A percentile compares a stretch with the other conserved stretches of the same genome.
phyloP scores from a whole-genome alignment of 2,113 vertebrate species.

The Malaclemys terrapin region DNA sequence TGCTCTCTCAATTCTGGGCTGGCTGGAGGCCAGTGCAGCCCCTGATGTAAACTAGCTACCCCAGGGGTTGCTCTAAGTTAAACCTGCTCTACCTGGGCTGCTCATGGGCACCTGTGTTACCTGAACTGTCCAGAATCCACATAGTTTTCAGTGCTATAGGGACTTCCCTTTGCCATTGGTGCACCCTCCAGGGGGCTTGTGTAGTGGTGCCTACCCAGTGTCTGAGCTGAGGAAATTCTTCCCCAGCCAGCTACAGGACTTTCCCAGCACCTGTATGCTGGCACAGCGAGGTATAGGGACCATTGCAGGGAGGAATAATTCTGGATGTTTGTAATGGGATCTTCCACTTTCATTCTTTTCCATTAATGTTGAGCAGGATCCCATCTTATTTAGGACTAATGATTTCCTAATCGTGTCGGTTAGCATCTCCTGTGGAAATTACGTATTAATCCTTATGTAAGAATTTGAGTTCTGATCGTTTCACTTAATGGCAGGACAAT shows the following conservation, averaged over 20 bases:
- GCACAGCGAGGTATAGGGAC: neutral
- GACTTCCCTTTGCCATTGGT: neutral
- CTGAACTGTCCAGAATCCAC: neutral
- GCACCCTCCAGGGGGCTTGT: accelerated
- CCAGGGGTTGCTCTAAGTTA: neutral
- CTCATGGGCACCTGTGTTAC: neutral
- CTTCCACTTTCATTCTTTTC: neutral
- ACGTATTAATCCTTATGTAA: neutral
- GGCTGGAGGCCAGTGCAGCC: neutral
- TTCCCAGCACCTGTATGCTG: neutral
- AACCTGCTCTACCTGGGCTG: neutral
- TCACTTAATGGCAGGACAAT: neutral
- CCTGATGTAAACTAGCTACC: neutral
- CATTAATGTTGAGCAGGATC: neutral
- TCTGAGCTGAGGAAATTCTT: accelerated
- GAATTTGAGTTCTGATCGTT: neutral
- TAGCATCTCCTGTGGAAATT: slow-evolving; percentile 12
- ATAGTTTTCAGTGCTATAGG: neutral
- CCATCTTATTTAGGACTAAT: neutral
- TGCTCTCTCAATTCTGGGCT: neutral
- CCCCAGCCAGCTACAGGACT: neutral
- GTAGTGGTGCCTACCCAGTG: accelerated
- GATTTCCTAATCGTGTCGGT: slow-evolving; percentile 21
- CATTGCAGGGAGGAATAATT: neutral
- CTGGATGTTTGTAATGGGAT: neutral